phyloP scores from a whole-genome alignment of 1,140 invertebrate genomes.

The Drosophila fuyamai region DNA sequence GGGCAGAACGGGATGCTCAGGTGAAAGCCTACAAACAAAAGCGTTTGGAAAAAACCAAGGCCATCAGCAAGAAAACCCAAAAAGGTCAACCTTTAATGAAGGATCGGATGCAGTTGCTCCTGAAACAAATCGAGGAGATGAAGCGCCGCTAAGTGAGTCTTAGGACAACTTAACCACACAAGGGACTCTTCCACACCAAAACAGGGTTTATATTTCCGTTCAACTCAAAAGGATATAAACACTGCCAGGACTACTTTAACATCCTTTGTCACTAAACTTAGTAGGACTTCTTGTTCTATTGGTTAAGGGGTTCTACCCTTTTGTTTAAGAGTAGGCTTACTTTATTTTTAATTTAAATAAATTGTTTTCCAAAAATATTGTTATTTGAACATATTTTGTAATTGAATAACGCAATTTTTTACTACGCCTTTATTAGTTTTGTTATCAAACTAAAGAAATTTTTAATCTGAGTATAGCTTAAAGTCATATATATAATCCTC shows the following conservation, averaged over 20 bases:
- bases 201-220: too few species aligned
- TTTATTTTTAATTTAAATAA: slow-evolving; percentile 1
- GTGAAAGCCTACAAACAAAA: slow-evolving; percentile 74
- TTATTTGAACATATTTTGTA: not conserved
- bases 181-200: not conserved
- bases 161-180: not conserved
- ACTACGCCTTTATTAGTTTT: too few species aligned
- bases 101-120: slow-evolving; percentile 77
- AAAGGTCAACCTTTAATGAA: slow-evolving; percentile 81
- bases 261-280: not conserved
- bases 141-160: slow-evolving; percentile 46
- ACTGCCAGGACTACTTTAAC: not conserved
- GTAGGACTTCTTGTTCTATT: too few species aligned
- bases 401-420: not conserved
- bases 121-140: slow-evolving; percentile 83
- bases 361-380: slow-evolving; percentile 4
- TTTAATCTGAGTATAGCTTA: too few species aligned
- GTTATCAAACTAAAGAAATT: too few species aligned
- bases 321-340: not conserved
- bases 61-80: slow-evolving; percentile 72
- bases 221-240: too few species aligned
- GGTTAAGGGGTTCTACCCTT: not conserved
- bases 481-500: too few species aligned
- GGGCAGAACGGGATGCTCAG: slow-evolving; percentile 68
- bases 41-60: slow-evolving; percentile 74